phyloP scores from a whole-genome alignment of 1,140 invertebrate species.

The Drosophila bocki region DNA sequence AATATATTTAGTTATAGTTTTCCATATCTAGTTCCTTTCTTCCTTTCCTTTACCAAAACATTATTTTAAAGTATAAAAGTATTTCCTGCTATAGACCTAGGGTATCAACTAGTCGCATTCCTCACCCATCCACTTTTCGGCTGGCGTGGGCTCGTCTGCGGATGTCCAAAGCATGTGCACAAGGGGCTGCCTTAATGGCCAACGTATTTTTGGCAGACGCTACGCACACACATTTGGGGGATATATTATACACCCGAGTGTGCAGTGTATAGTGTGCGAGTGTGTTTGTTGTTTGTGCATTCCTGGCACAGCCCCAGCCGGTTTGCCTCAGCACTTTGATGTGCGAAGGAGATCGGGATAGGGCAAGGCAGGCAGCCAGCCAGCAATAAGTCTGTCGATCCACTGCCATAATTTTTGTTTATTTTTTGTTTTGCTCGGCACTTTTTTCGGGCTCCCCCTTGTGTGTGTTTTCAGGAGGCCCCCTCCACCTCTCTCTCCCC shows the following conservation, averaged over 20 bases:
- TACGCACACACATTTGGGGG: conserved; percentile 75
- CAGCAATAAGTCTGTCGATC: conserved; percentile 80
- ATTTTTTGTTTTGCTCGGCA: conserved; percentile 61
- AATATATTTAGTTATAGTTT: no score
- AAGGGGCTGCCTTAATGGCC: conserved; percentile 66
- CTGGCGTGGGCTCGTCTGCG: conserved; percentile 48
- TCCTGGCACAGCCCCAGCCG: conserved; percentile 51
- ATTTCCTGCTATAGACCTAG: neutral
- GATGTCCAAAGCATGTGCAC: conserved; percentile 26
- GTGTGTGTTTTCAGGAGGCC: conserved; percentile 19
- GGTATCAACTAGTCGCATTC: conserved; percentile 9
- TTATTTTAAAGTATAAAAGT: neutral
- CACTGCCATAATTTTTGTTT: conserved; percentile 83
- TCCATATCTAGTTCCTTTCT: neutral
- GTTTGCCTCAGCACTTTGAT: conserved; percentile 54
- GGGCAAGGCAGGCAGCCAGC: conserved; percentile 8
- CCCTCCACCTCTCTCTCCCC: conserved; percentile 1
- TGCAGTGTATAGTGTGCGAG: conserved; percentile 7
- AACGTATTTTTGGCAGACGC: conserved; percentile 80
- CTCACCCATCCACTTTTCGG: neutral
- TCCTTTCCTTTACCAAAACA: neutral
- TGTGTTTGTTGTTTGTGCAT: conserved; percentile 48
- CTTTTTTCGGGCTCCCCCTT: conserved; percentile 73
- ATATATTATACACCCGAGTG: conserved; percentile 11
- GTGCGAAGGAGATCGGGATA: conserved; percentile 17